A percentile compares a stretch with the other conserved stretches of the same genome.
phyloP scores from a whole-genome alignment of 2,113 vertebrate species.

The Cathartes aura region DNA sequence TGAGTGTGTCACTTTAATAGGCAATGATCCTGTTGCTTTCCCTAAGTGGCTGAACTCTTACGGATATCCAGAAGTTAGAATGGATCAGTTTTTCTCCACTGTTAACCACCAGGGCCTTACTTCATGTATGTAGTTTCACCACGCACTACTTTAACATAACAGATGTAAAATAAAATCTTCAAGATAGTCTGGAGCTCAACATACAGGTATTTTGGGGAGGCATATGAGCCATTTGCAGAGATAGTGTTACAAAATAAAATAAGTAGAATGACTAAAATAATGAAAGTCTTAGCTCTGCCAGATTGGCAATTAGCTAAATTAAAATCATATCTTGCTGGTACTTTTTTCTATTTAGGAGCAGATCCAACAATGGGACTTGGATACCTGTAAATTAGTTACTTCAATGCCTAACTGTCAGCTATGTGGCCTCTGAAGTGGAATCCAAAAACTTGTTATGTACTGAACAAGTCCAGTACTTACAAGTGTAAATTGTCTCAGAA shows the following conservation, averaged over 20 bases:
- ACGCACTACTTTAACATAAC: background rate
- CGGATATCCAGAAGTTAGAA: background rate
- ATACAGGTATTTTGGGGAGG: background rate
- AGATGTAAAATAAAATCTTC: background rate
- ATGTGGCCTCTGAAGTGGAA: background rate
- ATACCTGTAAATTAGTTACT: background rate
- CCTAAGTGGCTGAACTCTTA: background rate
- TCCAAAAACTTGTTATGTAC: background rate
- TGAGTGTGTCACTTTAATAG: background rate
- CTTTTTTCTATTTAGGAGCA: background rate
- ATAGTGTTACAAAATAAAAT: background rate
- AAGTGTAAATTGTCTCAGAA: background rate
- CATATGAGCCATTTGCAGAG: background rate
- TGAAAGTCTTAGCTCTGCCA: background rate
- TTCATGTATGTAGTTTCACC: background rate
- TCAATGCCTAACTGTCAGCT: background rate
- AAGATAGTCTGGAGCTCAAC: background rate
- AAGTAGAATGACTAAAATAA: background rate
- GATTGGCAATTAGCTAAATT: background rate
- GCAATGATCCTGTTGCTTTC: background rate
- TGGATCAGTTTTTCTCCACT: background rate
- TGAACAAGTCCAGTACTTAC: background rate
- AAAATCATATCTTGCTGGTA: background rate
- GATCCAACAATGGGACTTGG: background rate
- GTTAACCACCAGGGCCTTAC: background rate